A percentile compares a stretch with the other conserved stretches of the same genome.
Evolutionary conservation across 2,113 vertebrate species (phyloP).

Genomic region (Coregonus clupeaformis): DNA sequence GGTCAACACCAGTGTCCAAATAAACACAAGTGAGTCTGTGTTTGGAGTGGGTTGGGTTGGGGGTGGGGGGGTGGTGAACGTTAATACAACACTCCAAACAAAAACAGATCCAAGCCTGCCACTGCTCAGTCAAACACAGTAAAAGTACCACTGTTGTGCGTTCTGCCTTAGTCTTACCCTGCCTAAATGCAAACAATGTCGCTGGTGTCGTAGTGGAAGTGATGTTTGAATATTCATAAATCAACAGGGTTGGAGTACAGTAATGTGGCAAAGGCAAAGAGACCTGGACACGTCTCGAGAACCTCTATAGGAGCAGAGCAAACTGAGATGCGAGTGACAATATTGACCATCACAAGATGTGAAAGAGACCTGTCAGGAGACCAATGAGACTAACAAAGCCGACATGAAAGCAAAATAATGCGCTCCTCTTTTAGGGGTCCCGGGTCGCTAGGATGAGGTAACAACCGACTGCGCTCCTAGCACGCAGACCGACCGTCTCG

Average conservation of each 20-base stretch:
- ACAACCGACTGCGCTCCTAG: slow-evolving; percentile 8
- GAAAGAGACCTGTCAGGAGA: slow-evolving; percentile 1
- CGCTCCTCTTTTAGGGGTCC: slow-evolving; percentile 35
- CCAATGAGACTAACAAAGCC: neutral
- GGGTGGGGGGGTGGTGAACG: slow-evolving; percentile 54
- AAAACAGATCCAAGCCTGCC: slow-evolving; percentile 52
- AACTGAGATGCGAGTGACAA: slow-evolving; percentile 53
- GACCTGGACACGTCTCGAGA: neutral
- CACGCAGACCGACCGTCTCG: slow-evolving; percentile 45
- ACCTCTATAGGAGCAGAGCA: slow-evolving; percentile 18
- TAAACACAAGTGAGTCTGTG: slow-evolving; percentile 63
- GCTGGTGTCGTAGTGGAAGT: slow-evolving; percentile 15
- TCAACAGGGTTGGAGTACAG: slow-evolving; percentile 28
- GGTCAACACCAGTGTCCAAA: slow-evolving; percentile 67
- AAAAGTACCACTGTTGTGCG: slow-evolving; percentile 35
- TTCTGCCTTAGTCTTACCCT: slow-evolving; percentile 22
- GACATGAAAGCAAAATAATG: slow-evolving; percentile 51
- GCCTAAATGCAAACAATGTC: slow-evolving; percentile 43
- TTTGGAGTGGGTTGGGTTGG: slow-evolving; percentile 7
- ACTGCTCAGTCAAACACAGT: slow-evolving; percentile 55
- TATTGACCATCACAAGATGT: slow-evolving; percentile 57
- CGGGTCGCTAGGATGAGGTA: slow-evolving; percentile 30
- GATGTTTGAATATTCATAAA: slow-evolving; percentile 58
- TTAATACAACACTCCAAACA: slow-evolving; percentile 63
- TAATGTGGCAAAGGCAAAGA: slow-evolving; percentile 33